Evolutionary conservation across 1,140 invertebrate species (phyloP), one percentile per base, ranked within the genome.

Genomic region (Caenorhabditis briggsae): DNA sequence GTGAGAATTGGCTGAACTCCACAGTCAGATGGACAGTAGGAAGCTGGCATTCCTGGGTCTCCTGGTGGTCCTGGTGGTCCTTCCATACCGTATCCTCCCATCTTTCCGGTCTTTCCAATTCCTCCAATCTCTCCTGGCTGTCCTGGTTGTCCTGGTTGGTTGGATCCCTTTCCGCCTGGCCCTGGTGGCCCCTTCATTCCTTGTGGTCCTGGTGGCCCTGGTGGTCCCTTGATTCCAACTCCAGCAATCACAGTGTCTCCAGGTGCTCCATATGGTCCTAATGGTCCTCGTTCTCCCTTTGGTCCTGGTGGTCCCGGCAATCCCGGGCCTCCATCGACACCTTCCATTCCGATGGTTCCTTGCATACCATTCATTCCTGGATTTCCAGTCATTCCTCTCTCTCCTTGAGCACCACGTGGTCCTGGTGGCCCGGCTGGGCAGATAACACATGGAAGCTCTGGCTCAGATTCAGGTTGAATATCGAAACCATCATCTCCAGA

Each of bases 21-120:
- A 70, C 90, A 90, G 84, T 90, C 90, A 50, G 90, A 90, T 56
- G 90, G 90, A 82, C 90, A 90, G 48, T 90, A 90, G 12, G 88
- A 85, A 11, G 90, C 88, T 9, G 90, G 90, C 83, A 85, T 82
- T 85, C 89, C 89, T 25, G 90, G 90, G 55, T 90, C 90, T 83
- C 90, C 90, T 55, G 90, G 90, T 41, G 90, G 90, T 25, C 90
- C 90, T 61, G 87, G 89, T 46, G 89, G 89, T 56, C 89, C 89
- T 70, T 90, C 89, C 61, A 86, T 84, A 9, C 89, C 89, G 23
- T 74, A 82, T 43, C 23, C 48, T 61, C 89, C 89, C 53, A 58
- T 56, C 18, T 78, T 58, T 87, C 90, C 90, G 1, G 78, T 70
- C 20, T 70, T 48, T 65, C 90, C 90, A 9, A 83, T 74, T 25